Conservation (phyloP, 2,888 invertebrate genomes). For the Odontothrips loti region DNA sequence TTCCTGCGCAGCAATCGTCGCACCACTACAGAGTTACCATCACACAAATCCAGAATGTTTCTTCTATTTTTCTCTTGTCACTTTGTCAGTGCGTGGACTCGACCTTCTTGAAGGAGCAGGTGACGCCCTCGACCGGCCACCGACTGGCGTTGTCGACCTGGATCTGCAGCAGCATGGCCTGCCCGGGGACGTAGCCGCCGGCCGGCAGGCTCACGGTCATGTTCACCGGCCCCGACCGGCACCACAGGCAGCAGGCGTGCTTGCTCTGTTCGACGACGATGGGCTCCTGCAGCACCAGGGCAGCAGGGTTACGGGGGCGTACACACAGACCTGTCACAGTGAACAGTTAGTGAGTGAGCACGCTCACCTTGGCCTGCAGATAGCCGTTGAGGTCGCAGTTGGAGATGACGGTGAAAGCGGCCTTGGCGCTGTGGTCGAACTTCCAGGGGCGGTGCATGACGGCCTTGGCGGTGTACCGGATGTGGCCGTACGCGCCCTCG, state of each 20-base stretch:
- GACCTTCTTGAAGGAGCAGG: slow-evolving; percentile 37
- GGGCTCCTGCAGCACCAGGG: slow-evolving; percentile 32
- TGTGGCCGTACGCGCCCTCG: slow-evolving; percentile 42
- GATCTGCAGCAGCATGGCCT: slow-evolving; percentile 40
- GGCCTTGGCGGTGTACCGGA: slow-evolving; percentile 46
- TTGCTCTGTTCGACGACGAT: slow-evolving; percentile 37
- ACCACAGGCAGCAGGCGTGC: slow-evolving; percentile 41
- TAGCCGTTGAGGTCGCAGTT: slow-evolving; percentile 46
- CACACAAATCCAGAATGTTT: too few relatives aligned
- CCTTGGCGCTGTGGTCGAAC: slow-evolving; percentile 45
- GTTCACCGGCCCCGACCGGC: slow-evolving; percentile 39
- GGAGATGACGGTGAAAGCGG: slow-evolving; percentile 45
- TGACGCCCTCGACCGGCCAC: slow-evolving; percentile 36
- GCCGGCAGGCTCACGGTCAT: slow-evolving; percentile 38
- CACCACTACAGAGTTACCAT: background rate
- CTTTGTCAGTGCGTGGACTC: background rate
- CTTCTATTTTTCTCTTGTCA: background rate
- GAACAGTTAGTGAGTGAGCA: background rate
- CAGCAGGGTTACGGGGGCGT: background rate
- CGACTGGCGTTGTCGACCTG: slow-evolving; percentile 40
- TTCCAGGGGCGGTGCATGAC: slow-evolving; percentile 47
- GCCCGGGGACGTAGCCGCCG: slow-evolving; percentile 41
- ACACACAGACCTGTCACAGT: background rate
- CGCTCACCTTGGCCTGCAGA: slow-evolving; percentile 36
- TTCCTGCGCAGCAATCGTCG: background rate